Base-by-base conservation (phyloP, 2,113 vertebrate species). In the Pygoscelis antarcticus region DNA sequence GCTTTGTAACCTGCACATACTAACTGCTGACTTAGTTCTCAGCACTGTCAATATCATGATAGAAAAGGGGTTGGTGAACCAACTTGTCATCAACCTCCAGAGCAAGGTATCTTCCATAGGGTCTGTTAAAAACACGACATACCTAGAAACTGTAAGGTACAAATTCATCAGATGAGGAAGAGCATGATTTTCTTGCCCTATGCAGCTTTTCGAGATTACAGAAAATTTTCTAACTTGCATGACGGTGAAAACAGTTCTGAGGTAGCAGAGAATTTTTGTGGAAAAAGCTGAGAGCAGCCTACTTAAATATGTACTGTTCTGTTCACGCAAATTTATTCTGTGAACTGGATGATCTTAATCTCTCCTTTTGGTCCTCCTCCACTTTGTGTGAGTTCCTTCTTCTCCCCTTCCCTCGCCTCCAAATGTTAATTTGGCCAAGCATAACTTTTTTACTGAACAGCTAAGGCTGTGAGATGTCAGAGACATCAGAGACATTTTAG, bases 11-110 rank as follows among this genome's bases (percentile, higher is more conserved):
- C n/a, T 18, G 6, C 27, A 40, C n/a, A 6, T 54, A 42, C 13
- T 55, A 52, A 40, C 38, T 83, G 27, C 38, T 85, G 55, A 49
- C 51, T 54, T 40, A 23, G 23, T 75, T 85, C 42, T 94, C 62
- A 49, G n/a, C 4, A 3, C 46, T 58, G 13, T 36, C 26, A 61
- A 0, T 76, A 27, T 16, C 1, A 0, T 79, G 16, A 7, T 13
- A 44, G 79, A 76, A 68, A 61, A 70, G 3, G 9, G 2, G 1
- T 5, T 69, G n/a, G 9, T 7, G 6, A 64, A 47, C 20, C 16
- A 58, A 32, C 18, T 60, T 70, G 60, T 72, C 18, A 57, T 8
- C 21, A 74, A 20, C 38, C 14, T 83, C 42, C 42, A 62, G 34
- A 36, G 12, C 30, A 70, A 76, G 9, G 9, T 76, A 17, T 58